Percentiles rank a stretch among this genome's conserved stretches.
phyloP scores from a whole-genome alignment of 2,113 vertebrate species.

The Bos javanicus region DNA sequence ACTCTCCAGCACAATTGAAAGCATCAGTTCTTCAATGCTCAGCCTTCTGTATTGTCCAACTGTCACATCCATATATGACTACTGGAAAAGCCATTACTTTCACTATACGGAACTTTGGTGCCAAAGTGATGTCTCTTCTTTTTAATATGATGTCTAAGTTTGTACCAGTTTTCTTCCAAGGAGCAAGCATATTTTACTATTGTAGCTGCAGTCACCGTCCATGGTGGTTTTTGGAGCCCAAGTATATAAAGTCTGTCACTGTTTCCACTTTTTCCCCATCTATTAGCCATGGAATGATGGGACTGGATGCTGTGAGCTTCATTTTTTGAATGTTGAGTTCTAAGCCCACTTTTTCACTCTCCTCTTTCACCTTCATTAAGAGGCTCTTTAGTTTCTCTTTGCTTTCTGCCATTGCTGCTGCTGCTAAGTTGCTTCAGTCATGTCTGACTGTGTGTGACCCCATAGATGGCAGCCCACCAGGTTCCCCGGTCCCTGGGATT shows the following conservation, averaged over 20 bases:
- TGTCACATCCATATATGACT: background rate
- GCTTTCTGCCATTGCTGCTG: background rate
- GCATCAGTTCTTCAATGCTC: background rate
- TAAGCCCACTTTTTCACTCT: background rate
- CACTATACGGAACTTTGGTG: background rate
- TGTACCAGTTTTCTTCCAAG: background rate
- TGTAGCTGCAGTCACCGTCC: background rate
- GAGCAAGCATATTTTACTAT: background rate
- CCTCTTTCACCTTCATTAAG: background rate
- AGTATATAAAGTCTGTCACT: background rate
- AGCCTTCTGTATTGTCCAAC: background rate
- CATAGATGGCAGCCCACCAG: background rate
- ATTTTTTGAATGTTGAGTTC: background rate
- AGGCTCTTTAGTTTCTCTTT: background rate
- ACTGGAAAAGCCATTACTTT: background rate
- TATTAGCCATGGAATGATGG: background rate
- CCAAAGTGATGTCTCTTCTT: background rate
- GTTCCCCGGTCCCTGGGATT: fast-evolving
- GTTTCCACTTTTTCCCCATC: background rate
- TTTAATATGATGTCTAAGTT: background rate
- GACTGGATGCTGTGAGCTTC: background rate
- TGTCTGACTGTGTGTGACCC: background rate
- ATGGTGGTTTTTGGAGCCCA: background rate
- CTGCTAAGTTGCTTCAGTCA: background rate
- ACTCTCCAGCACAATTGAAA: background rate